These are phyloP conservation scores for Bombus difficillimus DNA, from an alignment of 1,140 invertebrate species.

Conservation along the genomic window DNA sequence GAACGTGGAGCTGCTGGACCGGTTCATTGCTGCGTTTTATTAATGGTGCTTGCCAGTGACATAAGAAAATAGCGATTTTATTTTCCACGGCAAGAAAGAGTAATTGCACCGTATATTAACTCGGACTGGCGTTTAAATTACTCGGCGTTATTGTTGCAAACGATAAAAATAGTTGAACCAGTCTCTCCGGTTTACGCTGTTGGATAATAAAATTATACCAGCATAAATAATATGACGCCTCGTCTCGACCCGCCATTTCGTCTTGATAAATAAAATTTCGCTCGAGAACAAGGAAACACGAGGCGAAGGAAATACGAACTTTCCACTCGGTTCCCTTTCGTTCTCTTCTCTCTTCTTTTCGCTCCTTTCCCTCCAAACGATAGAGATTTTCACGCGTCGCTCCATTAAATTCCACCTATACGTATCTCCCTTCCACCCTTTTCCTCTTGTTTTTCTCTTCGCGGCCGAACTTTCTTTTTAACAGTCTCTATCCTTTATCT, in stretches of 20 bases:
- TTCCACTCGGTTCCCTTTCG: neutral
- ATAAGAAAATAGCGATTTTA: slow-evolving; percentile 47
- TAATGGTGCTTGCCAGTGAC: slow-evolving; percentile 47
- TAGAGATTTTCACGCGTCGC: slow-evolving; percentile 24
- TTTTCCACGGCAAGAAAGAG: slow-evolving; percentile 28
- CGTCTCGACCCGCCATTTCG: too few species aligned
- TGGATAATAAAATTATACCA: slow-evolving; percentile 26
- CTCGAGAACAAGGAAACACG: too few species aligned
- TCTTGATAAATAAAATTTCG: too few species aligned
- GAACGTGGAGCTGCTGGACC: slow-evolving; percentile 8
- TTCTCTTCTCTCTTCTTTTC: neutral
- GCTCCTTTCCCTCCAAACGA: neutral
- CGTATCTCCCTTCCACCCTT: neutral
- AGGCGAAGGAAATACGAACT: too few species aligned
- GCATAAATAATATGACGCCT: neutral
- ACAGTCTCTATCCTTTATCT: slow-evolving; percentile 31
- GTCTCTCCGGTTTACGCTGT: too few species aligned
- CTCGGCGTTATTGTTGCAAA: slow-evolving; percentile 2
- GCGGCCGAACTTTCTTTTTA: slow-evolving; percentile 38
- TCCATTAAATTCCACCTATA: slow-evolving; percentile 40
- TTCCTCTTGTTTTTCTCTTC: neutral
- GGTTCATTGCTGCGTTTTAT: slow-evolving; percentile 40
- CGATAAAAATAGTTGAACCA: slow-evolving; percentile 17
- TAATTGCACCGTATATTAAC: slow-evolving; percentile 40
- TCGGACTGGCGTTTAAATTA: slow-evolving; percentile 20